phyloP scores from a whole-genome alignment of 2,888 invertebrate genomes.

The Galerucella nymphaeae region DNA sequence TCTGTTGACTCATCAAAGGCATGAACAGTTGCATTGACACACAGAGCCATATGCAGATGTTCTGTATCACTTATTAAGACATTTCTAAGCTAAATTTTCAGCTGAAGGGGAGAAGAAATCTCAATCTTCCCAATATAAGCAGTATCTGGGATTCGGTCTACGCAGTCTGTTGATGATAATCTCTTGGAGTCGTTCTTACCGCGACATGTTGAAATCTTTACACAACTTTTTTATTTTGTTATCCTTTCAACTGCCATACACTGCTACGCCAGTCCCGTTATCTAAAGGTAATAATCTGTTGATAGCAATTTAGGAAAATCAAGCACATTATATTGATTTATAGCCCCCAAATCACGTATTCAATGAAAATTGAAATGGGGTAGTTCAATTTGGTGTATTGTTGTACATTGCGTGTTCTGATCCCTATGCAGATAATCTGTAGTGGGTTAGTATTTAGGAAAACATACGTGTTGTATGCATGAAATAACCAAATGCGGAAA shows the following conservation, averaged over 20 bases:
- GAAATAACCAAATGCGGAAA: neutral
- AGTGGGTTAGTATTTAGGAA: slow-evolving; percentile 15
- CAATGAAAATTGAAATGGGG: slow-evolving; percentile 40
- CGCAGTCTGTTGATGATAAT: no score
- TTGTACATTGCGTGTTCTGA: slow-evolving; percentile 33
- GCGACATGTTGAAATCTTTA: no score
- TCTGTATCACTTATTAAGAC: no score
- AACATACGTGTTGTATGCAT: slow-evolving; percentile 8
- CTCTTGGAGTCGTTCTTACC: no score
- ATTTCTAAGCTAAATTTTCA: no score
- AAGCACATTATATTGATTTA: slow-evolving; percentile 44
- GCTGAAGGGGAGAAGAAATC: no score
- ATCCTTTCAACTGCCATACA: neutral
- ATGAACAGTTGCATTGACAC: no score
- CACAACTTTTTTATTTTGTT: no score
- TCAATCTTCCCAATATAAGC: no score
- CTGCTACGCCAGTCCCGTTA: slow-evolving; percentile 25
- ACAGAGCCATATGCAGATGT: no score
- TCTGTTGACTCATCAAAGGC: no score
- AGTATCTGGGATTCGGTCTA: no score
- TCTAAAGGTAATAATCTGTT: slow-evolving; percentile 40
- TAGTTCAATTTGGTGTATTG: slow-evolving; percentile 38
- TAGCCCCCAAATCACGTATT: slow-evolving; percentile 31
- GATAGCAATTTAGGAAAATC: slow-evolving; percentile 41
- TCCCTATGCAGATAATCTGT: slow-evolving; percentile 23